Percentiles rank a stretch among this genome's conserved stretches.
phyloP scores from a whole-genome alignment of 2,113 vertebrate genomes.

The Pluvianellus socialis region DNA sequence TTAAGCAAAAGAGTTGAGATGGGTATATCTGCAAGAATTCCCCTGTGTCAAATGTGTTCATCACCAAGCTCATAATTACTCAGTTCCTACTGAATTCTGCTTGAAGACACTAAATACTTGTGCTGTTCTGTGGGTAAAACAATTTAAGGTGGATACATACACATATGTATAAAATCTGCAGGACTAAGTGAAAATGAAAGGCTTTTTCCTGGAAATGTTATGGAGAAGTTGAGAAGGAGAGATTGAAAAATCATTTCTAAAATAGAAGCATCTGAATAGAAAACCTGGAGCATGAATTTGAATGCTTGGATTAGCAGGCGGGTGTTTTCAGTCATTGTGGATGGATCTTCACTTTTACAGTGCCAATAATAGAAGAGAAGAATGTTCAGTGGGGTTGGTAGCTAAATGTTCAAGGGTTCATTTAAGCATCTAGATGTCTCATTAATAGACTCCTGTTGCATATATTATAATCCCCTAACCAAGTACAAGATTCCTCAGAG shows the following conservation, averaged over 20 bases:
- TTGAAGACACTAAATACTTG: neutral
- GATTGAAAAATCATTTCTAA: neutral
- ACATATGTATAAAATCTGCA: neutral
- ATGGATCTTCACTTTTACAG: neutral
- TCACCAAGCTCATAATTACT: neutral
- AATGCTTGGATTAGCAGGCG: neutral
- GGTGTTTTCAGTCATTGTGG: neutral
- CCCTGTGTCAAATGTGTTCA: neutral
- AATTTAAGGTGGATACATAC: neutral
- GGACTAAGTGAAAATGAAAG: neutral
- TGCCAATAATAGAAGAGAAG: neutral
- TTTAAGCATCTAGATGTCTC: neutral
- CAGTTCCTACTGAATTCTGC: neutral
- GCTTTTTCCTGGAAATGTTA: neutral
- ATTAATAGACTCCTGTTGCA: neutral
- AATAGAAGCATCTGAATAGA: neutral
- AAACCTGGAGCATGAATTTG: neutral
- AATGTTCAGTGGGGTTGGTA: neutral
- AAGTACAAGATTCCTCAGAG: neutral
- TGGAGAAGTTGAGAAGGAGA: neutral
- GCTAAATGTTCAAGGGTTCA: neutral
- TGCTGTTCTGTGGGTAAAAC: neutral
- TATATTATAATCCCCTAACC: neutral
- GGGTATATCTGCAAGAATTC: neutral
- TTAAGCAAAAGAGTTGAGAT: neutral